Base-by-base conservation (phyloP, 2,797 vertebrate genomes). In the Sylvilagus floridanus region DNA sequence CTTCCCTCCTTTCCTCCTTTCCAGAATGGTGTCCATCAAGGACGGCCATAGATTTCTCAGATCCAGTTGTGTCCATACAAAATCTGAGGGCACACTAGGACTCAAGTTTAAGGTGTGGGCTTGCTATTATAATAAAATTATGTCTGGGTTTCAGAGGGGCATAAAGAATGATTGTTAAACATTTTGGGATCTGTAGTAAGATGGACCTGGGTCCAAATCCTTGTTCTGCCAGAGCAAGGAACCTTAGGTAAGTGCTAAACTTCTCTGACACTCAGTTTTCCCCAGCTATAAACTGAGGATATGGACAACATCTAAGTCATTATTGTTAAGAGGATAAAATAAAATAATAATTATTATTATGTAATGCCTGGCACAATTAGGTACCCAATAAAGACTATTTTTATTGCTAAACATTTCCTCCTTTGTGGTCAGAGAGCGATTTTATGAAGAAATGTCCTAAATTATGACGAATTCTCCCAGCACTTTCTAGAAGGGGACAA, bases 231-330 rank as follows among this genome's bases (percentile, higher is more conserved):
- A 65, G 52, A 77, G 52, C 16, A 79, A 75, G 50, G 47, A 54
- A 82, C 1, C 2, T 57, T 63, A 11, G 21, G 6, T 21, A 57
- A 50, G 63, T 72, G 54, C 13, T 71, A 62, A 89, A 86, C 11
- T 89, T 96, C 72, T 66, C 22, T 73, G 63, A 88, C 19, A 91
- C 47, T 75, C 16, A 75, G 42, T 60, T 86, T 88, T 97, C 65
- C 76, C 54, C n/a, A 84, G 47, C 22, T 72, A 47, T 69, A 75
- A 85, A 81, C 72, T n/a, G 17, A 30, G 12, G 30, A 0, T 76
- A 63, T 57, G 62, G 16, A 60, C 37, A 93, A 89, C 83, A 69
- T 14, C 21, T 21, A 94, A 73, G 22, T 54, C 50, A n/a, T 7
- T 42, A 13, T 75, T 73, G 13, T 73, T 85, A 79, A 84, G 14